Evolutionary conservation across 2,797 vertebrate genomes (phyloP).

Genomic region (Serranus cabrilla): DNA sequence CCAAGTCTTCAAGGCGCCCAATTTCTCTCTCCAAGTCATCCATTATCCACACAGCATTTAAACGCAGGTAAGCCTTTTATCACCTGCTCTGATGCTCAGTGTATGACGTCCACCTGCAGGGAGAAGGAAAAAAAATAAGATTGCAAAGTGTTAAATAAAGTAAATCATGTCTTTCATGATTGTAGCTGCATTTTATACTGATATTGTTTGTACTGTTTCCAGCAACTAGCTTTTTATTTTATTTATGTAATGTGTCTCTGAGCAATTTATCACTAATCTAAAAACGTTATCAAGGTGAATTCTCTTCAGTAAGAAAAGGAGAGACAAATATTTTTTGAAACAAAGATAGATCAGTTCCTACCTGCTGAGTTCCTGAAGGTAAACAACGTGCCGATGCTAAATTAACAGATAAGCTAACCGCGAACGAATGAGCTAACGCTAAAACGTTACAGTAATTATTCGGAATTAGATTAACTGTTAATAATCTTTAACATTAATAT

Average conservation of each 20-base stretch:
- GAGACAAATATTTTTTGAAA: background rate
- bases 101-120: background rate
- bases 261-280: too few relatives aligned
- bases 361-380: conserved; percentile 4
- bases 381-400: background rate
- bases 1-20: background rate
- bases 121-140: background rate
- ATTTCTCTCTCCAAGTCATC: conserved; percentile 65
- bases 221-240: too few relatives aligned
- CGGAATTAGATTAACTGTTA: background rate
- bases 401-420: background rate
- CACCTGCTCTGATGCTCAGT: background rate
- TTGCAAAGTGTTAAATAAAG: background rate
- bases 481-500: too few relatives aligned
- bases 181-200: too few relatives aligned
- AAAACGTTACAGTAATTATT: background rate
- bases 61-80: background rate
- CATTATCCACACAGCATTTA: conserved; percentile 62
- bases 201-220: too few relatives aligned
- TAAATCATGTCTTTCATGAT: background rate
- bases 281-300: background rate
- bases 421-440: background rate
- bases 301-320: background rate
- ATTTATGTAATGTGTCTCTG: too few relatives aligned
- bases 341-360: conserved; percentile 1